phyloP scores from a whole-genome alignment of 2,888 invertebrate genomes.

The Epinotia nisella region DNA sequence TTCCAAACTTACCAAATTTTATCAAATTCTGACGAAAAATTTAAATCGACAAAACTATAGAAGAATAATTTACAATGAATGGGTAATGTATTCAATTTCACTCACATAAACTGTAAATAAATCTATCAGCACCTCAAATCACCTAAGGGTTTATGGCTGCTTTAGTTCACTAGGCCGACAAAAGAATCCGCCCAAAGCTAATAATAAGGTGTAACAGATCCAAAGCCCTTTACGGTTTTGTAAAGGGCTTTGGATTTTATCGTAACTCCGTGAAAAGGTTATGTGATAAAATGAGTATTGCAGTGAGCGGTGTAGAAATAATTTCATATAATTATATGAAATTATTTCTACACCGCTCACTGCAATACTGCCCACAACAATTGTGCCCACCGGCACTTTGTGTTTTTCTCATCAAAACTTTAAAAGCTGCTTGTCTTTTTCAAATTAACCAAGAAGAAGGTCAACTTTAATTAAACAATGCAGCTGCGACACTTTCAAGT shows the following conservation, averaged over 20 bases:
- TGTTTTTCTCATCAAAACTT: not conserved
- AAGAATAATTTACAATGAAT: too few species aligned
- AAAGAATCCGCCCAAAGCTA: slow-evolving; percentile 3
- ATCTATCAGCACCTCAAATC: not conserved
- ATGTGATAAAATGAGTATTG: not conserved
- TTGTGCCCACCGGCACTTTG: too few species aligned
- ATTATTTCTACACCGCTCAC: too few species aligned
- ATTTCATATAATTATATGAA: too few species aligned
- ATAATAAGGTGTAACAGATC: not conserved
- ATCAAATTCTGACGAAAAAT: too few species aligned
- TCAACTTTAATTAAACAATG: slow-evolving; percentile 16
- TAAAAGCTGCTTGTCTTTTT: not conserved
- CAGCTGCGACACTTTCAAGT: not conserved
- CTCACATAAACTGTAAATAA: not conserved
- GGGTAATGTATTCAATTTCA: too few species aligned
- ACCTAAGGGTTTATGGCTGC: not conserved
- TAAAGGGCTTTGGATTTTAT: too few species aligned
- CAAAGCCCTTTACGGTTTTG: not conserved
- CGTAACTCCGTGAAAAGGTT: not conserved
- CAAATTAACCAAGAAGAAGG: not conserved
- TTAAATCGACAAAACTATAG: too few species aligned
- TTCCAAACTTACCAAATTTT: too few species aligned
- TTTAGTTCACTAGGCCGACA: not conserved
- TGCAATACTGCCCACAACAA: too few species aligned
- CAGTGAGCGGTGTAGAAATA: not conserved